Conservation (phyloP, 2,888 invertebrate species). For the Lymantria monacha region DNA sequence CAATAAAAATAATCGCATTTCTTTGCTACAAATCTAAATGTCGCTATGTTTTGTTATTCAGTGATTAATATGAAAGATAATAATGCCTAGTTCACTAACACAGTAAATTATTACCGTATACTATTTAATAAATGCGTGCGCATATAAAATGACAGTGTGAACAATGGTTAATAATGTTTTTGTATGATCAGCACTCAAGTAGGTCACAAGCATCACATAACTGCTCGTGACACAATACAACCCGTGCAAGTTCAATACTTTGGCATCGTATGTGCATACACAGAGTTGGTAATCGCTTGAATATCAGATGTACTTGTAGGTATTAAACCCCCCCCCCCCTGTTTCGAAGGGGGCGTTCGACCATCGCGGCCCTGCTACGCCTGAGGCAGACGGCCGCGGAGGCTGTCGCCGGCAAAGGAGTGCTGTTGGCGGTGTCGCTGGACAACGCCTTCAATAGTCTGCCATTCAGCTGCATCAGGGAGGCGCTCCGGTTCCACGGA, state of each 20-base stretch:
- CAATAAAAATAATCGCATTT: too few species aligned
- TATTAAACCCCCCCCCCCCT: too few species aligned
- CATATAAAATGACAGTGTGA: constrained; percentile 26
- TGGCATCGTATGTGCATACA: constrained; percentile 38
- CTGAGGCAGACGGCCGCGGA: too few species aligned
- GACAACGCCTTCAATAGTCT: too few species aligned
- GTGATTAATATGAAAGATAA: constrained; percentile 13
- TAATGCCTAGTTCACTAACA: constrained; percentile 12
- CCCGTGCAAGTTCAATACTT: constrained; percentile 57
- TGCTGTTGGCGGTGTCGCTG: too few species aligned
- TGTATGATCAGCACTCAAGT: constrained; percentile 56
- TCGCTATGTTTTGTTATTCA: constrained; percentile 1
- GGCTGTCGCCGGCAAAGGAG: too few species aligned
- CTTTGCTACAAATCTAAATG: too few species aligned
- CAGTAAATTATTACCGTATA: constrained; percentile 6
- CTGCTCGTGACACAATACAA: constrained; percentile 68
- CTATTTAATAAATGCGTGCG: constrained; percentile 8
- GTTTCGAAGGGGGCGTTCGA: too few species aligned
- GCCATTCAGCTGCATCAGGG: too few species aligned
- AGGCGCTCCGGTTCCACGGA: too few species aligned
- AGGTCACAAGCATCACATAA: constrained; percentile 69
- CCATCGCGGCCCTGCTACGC: too few species aligned
- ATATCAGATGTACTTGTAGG: constrained; percentile 21
- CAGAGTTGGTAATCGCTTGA: constrained; percentile 20
- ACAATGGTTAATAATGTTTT: constrained; percentile 54